Conservation (phyloP, 2,113 vertebrate species). For the Seriola dumerili region DNA sequence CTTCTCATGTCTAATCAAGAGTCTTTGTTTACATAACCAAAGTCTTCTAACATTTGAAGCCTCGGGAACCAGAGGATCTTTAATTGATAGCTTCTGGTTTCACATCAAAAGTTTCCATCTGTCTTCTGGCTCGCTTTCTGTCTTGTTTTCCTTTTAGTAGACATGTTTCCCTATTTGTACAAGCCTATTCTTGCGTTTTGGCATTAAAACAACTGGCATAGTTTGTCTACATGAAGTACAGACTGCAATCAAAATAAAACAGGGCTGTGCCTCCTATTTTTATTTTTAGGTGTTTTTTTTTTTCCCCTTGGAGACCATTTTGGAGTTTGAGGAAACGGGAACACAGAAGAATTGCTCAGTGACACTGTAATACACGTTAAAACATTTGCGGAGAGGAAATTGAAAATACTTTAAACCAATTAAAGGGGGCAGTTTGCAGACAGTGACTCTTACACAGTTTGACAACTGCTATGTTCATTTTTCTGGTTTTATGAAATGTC, state of each 20-base stretch:
- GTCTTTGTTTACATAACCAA: slow-evolving; percentile 44
- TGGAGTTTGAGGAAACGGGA: not conserved
- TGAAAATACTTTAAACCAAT: not conserved
- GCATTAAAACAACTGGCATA: not conserved
- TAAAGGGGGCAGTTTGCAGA: not conserved
- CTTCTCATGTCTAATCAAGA: slow-evolving; percentile 43
- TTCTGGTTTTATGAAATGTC: not conserved
- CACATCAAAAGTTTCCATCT: slow-evolving; percentile 43
- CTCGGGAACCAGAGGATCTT: slow-evolving; percentile 30
- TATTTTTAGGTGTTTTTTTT: slow-evolving; percentile 1
- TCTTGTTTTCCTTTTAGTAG: slow-evolving; percentile 30
- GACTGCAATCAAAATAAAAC: slow-evolving; percentile 17
- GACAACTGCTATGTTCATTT: not conserved
- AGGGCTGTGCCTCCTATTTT: not conserved
- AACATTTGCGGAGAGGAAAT: slow-evolving; percentile 62
- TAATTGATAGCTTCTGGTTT: slow-evolving; percentile 61
- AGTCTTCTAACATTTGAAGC: slow-evolving; percentile 28
- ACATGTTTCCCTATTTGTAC: slow-evolving; percentile 33
- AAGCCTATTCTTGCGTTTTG: slow-evolving; percentile 39
- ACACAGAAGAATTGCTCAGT: not conserved
- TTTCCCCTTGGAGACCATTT: not conserved
- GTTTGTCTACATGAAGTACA: slow-evolving; percentile 21
- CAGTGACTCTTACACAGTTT: not conserved
- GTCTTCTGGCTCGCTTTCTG: slow-evolving; percentile 10
- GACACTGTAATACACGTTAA: not conserved